Percentiles rank a stretch among this genome's conserved stretches.
Evolutionary conservation across 2,113 vertebrate species (phyloP).

Genomic region (Gallinago paraguaiae): DNA sequence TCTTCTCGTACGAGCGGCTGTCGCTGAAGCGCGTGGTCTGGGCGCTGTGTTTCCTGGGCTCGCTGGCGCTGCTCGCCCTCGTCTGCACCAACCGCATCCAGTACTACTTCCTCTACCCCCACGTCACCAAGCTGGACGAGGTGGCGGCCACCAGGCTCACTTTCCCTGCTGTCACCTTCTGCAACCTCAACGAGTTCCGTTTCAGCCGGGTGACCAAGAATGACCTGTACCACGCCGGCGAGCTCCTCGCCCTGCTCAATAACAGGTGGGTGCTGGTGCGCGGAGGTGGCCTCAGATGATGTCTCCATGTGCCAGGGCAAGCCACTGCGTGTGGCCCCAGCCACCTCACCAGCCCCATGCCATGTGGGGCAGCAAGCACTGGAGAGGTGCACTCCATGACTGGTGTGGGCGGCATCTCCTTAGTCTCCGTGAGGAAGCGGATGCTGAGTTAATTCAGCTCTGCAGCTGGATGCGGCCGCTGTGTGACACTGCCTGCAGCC

Average conservation of each 20-base stretch:
- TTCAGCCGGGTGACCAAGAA: slow-evolving; percentile 97
- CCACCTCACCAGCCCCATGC: fast-evolving
- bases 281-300: background rate
- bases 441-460: background rate
- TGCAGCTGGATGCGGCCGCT: background rate
- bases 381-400: fast-evolving
- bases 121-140: slow-evolving; percentile 97
- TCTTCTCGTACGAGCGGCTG: slow-evolving; percentile 96
- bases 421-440: background rate
- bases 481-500: fast-evolving
- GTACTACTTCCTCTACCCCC: slow-evolving; percentile 96
- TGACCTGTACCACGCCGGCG: slow-evolving; percentile 96
- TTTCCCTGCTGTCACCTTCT: slow-evolving; percentile 95
- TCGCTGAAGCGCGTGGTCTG: slow-evolving; percentile 91
- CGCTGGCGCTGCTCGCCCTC: slow-evolving; percentile 85
- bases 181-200: slow-evolving; percentile 98
- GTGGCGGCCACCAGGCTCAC: slow-evolving; percentile 85
- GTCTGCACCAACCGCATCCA: slow-evolving; percentile 95
- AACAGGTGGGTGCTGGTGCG: slow-evolving; percentile 82
- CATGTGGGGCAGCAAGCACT: fast-evolving
- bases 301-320: fast-evolving
- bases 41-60: slow-evolving; percentile 93
- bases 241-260: slow-evolving; percentile 95
- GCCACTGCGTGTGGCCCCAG: fast-evolving
- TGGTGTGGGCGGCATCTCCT: background rate